Conservation (phyloP, 2,888 invertebrate species). For the Sympetrum striolatum region DNA sequence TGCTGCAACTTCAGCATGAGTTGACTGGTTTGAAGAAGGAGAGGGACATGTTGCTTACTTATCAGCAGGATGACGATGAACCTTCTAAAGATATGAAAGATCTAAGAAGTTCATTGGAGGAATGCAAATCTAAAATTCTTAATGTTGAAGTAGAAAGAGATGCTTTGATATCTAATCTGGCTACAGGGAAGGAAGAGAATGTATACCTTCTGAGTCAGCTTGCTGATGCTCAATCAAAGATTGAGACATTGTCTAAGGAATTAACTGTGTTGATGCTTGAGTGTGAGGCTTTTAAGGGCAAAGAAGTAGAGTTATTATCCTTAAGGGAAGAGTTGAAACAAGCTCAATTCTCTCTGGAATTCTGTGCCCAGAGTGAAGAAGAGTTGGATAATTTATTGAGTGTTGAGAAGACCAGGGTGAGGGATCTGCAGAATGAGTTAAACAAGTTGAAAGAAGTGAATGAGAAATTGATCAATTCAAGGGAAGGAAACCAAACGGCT, state of each 20-base stretch:
- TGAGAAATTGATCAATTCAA: not conserved
- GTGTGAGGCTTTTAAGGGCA: not conserved
- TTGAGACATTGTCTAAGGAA: not conserved
- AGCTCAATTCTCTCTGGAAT: not conserved
- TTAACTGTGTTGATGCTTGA: not conserved
- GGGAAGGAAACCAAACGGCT: not conserved
- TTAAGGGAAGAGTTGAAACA: not conserved
- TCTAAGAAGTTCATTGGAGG: not conserved
- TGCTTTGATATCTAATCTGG: not conserved
- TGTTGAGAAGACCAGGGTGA: not conserved
- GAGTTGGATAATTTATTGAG: not conserved
- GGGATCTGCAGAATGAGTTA: not conserved
- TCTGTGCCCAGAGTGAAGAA: not conserved
- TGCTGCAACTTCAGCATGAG: not conserved
- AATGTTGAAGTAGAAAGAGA: not conserved
- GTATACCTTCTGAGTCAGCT: not conserved
- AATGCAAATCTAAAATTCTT: not conserved
- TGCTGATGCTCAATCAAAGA: not conserved
- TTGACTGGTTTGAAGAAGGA: not conserved
- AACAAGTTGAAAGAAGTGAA: not conserved
- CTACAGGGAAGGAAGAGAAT: not conserved
- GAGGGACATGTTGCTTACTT: not conserved
- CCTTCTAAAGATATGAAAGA: not conserved
- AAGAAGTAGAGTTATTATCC: not conserved
- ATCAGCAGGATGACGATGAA: not conserved